These are phyloP conservation scores for Scaptomyza polygonia DNA, from an alignment of 2,888 invertebrate species.

Conservation along the genomic window DNA sequence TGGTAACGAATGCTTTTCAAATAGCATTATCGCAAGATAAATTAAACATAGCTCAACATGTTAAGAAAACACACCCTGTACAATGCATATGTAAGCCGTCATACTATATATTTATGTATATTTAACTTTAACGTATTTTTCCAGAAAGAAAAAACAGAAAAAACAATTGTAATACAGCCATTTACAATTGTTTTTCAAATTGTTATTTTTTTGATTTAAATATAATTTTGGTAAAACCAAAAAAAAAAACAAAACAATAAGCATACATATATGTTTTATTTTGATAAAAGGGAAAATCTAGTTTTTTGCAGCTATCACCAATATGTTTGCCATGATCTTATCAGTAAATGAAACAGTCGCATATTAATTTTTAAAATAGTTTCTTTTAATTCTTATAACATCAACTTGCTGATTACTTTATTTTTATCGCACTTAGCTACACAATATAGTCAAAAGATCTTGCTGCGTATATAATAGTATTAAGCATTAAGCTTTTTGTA, in stretches of 20 bases:
- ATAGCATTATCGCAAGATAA: constrained; percentile 28
- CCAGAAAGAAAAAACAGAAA: background rate
- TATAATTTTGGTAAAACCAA: constrained; percentile 62
- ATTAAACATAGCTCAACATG: constrained; percentile 10
- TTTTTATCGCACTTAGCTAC: constrained; percentile 49
- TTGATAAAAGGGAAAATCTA: too few species aligned
- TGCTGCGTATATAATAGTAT: constrained; percentile 10
- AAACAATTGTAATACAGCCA: constrained; percentile 78
- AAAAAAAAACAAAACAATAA: constrained; percentile 23
- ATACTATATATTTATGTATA: background rate
- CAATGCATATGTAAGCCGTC: constrained; percentile 52
- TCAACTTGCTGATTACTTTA: constrained; percentile 59
- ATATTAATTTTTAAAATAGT: constrained; percentile 64
- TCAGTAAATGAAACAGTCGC: constrained; percentile 7
- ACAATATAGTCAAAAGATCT: constrained; percentile 56
- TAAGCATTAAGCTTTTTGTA: constrained; percentile 24
- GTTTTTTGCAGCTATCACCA: background rate
- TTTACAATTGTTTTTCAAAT: constrained; percentile 59
- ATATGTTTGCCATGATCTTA: background rate
- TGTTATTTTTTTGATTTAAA: constrained; percentile 21
- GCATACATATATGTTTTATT: constrained; percentile 11
- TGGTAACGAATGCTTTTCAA: constrained; percentile 76
- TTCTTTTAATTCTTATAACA: constrained; percentile 67
- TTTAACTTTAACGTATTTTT: background rate
- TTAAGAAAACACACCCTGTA: constrained; percentile 58